Conservation (phyloP, 2,888 invertebrate species). For the Leptinotarsa tumamoca region DNA sequence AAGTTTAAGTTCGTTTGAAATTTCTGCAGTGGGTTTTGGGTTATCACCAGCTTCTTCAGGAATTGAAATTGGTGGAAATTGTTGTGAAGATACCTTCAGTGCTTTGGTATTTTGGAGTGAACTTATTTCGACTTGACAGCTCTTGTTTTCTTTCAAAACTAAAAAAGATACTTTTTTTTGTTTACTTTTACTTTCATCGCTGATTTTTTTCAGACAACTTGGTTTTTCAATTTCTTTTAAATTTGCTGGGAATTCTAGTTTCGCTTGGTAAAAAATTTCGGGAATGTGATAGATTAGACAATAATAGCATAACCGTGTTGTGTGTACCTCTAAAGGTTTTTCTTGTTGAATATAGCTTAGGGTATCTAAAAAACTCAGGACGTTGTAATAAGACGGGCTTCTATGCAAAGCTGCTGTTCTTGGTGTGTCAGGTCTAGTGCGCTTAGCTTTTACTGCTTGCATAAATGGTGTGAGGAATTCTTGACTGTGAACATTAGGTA, state of each 20-base stretch:
- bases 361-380: conserved; percentile 53
- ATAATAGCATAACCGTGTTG: conserved; percentile 36
- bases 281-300: conserved; percentile 26
- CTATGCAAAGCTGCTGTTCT: conserved; percentile 23
- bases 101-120: conserved; percentile 38
- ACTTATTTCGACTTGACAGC: conserved; percentile 43
- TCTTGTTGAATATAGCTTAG: conserved; percentile 47
- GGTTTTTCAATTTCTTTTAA: conserved; percentile 31
- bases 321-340: conserved; percentile 43
- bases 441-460: conserved; percentile 49
- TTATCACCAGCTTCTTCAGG: not conserved
- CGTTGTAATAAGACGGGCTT: conserved; percentile 52
- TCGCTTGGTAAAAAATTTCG: conserved; percentile 29
- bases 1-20: conserved; percentile 7
- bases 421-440: conserved; percentile 24
- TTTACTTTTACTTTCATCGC: conserved; percentile 36
- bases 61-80: conserved; percentile 29
- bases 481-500: conserved; percentile 42
- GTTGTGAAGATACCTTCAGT: conserved; percentile 29
- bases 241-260: conserved; percentile 26
- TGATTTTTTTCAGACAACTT: conserved; percentile 43
- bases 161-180: conserved; percentile 50
- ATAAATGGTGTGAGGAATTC: conserved; percentile 53
- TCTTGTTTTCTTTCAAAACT: conserved; percentile 47
- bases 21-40: not conserved